Evolutionary conservation across 2,113 vertebrate species (phyloP), one percentile per base, ranked within the genome.

Genomic region (Oryzias melastigma): DNA sequence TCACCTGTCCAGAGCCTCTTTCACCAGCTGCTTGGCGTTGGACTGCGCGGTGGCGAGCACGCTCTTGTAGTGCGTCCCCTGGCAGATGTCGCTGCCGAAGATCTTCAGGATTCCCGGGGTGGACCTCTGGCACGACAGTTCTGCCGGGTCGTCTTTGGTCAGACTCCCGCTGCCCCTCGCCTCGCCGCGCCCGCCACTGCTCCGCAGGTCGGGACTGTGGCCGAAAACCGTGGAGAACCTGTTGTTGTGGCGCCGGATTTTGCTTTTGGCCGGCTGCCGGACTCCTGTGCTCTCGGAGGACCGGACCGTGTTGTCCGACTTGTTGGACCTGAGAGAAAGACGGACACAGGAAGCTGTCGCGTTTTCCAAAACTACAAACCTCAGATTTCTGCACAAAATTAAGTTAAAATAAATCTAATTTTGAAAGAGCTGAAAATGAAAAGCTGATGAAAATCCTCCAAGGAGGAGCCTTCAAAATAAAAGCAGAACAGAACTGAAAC

Each of bases 241-340:
- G 83, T 92, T 90, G 81, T 92, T 92, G 88, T 93, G 92, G 14
- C 90, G 86, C 20, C 90, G 90, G 78, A 92, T 92, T 68, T 92
- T 93, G 82, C 84, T 92, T 68, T 90, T 91, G 78, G 91, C 91
- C 0, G 92, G 92, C 86, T 93, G 91, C 58, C 92, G 79, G 40
- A 93, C 85, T 0, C 85, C 82, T 0, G 58, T 80, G 43, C 88
- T 89, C 54, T 93, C 92, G 1, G 78, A 35, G 14, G 90, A 90
- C 45, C 73, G 88, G 27, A 84, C 76, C 0, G 84, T 87, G 77
- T 49, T 77, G 71, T 87, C 86, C 0, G 91, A 92, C 14, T 77
- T 80, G 59, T 71, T 91, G 74, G 92, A 92, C 74, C 91, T 93
- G 54, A 55, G 43, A 60, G 20, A 14, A 35, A 24, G 45, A 49